phyloP scores from a whole-genome alignment of 2,888 invertebrate genomes.

The Sphecodes monilicornis region DNA sequence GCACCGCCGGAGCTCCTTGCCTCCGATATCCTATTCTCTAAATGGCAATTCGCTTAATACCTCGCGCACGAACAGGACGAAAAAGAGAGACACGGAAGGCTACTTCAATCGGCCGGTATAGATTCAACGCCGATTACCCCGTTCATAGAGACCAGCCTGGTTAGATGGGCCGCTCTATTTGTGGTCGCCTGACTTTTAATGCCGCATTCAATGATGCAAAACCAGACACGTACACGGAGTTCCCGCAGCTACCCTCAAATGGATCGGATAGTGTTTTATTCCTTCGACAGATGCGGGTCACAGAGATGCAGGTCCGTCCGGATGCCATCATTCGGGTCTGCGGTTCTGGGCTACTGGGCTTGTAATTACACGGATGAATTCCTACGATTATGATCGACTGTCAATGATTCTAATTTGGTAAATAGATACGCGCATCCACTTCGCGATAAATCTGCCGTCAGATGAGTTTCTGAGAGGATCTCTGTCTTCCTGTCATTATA shows the following conservation, averaged over 20 bases:
- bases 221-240: constrained; percentile 19
- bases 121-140: constrained; percentile 36
- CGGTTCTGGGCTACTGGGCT: not conserved
- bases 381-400: not conserved
- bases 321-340: not conserved
- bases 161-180: constrained; percentile 39
- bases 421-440: not conserved
- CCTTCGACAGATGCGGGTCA: constrained; percentile 8
- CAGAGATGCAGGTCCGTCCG: not conserved
- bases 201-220: constrained; percentile 36
- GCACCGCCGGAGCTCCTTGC: not conserved
- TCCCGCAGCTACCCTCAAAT: constrained; percentile 6
- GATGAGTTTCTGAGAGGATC: not conserved
- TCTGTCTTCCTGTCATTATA: not conserved
- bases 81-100: not conserved
- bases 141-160: not conserved
- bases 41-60: constrained; percentile 52
- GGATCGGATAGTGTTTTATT: constrained; percentile 27
- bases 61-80: not conserved
- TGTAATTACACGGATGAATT: constrained; percentile 8
- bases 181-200: constrained; percentile 52
- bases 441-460: not conserved
- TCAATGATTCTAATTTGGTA: not conserved
- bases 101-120: constrained; percentile 23
- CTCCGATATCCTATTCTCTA: constrained; percentile 31